phyloP scores from a whole-genome alignment of 1,140 invertebrate species.

The Lethrus apterus region DNA sequence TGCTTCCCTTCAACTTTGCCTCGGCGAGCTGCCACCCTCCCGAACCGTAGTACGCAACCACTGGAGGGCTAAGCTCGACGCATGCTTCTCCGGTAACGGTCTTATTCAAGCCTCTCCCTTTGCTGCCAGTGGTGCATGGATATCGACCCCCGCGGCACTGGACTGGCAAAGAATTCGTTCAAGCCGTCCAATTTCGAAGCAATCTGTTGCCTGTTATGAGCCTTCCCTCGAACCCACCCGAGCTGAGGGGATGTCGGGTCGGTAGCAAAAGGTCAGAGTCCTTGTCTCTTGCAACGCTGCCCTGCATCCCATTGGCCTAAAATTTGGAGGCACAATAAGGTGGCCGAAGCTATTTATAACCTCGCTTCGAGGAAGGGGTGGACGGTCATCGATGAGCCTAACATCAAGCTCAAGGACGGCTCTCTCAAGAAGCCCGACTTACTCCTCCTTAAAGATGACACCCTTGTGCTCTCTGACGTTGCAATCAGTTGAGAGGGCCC shows the following conservation, averaged over 20 bases:
- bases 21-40: background rate
- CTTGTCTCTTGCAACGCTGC: conserved; percentile 19
- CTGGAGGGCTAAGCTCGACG: background rate
- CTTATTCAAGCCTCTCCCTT: background rate
- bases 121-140: conserved; percentile 5
- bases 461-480: conserved; percentile 12
- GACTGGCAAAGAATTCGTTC: conserved; percentile 13
- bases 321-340: conserved; percentile 12
- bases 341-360: background rate
- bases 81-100: background rate
- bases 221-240: conserved; percentile 4
- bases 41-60: background rate
- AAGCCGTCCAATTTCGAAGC: conserved; percentile 14
- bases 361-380: conserved; percentile 59
- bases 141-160: conserved; percentile 11
- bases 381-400: conserved; percentile 13
- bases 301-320: conserved; percentile 12
- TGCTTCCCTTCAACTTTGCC: background rate
- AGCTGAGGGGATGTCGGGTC: conserved; percentile 7
- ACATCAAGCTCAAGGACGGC: conserved; percentile 5
- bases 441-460: background rate
- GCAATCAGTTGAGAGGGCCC: conserved; percentile 14
- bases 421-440: conserved; percentile 14
- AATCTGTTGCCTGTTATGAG: background rate
- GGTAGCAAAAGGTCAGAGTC: conserved; percentile 14